Conservation (phyloP, 37 sponge, comb jelly and placozoan species). For the Chondrilla cf. caribensis region DNA sequence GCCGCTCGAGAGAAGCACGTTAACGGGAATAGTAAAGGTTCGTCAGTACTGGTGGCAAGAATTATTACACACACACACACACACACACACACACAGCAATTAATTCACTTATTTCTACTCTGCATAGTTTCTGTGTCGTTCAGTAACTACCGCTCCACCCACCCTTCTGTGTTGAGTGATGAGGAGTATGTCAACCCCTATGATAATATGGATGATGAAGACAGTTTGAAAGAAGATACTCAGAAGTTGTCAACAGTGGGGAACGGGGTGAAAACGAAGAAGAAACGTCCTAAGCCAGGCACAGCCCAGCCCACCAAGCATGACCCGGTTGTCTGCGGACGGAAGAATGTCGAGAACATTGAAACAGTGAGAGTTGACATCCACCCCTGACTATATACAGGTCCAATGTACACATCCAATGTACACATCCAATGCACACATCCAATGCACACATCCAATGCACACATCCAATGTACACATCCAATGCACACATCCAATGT, state of each 20-base stretch:
- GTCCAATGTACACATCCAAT: neutral
- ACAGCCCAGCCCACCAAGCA: slow-evolving; percentile 79
- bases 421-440: too few relatives aligned
- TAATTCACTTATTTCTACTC: too few relatives aligned
- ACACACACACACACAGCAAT: too few relatives aligned
- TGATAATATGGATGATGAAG: neutral
- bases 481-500: too few relatives aligned
- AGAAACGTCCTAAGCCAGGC: slow-evolving; percentile 28
- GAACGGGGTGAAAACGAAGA: neutral
- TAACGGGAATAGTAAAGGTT: slow-evolving; percentile 82
- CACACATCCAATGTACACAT: too few relatives aligned
- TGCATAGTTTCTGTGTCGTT: neutral
- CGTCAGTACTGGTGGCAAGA: too few relatives aligned
- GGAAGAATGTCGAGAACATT: slow-evolving; percentile 75
- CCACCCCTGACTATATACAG: neutral
- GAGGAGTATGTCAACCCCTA: neutral
- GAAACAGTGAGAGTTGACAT: slow-evolving; percentile 33
- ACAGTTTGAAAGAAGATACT: neutral
- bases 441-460: too few relatives aligned
- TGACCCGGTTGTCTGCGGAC: slow-evolving; percentile 74
- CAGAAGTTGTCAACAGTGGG: neutral
- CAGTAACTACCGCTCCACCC: neutral
- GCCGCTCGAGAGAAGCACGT: slow-evolving; percentile 71
- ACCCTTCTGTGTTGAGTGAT: neutral
- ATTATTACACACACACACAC: too few relatives aligned